phyloP scores from a whole-genome alignment of 2,113 vertebrate species.

The Sitta europaea region DNA sequence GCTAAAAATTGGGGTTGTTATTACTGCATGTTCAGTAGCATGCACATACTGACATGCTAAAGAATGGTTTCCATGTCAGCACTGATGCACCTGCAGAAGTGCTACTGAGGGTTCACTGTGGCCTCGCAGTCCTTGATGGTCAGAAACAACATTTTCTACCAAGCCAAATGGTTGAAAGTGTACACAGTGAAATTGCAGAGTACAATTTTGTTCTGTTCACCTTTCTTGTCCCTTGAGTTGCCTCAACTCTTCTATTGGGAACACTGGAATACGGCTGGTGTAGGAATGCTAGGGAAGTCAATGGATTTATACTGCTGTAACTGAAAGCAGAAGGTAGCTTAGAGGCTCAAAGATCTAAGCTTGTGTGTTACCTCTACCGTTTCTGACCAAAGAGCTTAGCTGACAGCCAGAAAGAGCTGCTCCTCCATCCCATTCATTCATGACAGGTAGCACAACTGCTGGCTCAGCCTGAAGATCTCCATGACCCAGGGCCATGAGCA shows the following conservation, averaged over 20 bases:
- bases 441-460: background rate
- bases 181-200: background rate
- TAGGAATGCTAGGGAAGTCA: background rate
- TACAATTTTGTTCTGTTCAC: background rate
- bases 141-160: background rate
- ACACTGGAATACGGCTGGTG: background rate
- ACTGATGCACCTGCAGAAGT: background rate
- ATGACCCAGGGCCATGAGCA: background rate
- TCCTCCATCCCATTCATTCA: background rate
- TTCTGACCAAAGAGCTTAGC: background rate
- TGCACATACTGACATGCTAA: background rate
- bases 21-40: background rate
- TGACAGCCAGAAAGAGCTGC: background rate
- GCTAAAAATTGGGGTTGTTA: background rate
- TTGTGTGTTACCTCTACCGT: background rate
- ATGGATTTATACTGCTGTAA: background rate
- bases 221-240: background rate
- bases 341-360: background rate
- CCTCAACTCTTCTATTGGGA: background rate
- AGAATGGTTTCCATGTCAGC: background rate
- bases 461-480: background rate
- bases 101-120: background rate
- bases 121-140: background rate
- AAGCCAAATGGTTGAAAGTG: background rate
- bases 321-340: background rate